Conservation (phyloP, 2,113 vertebrate species). For the Oxyruncus cristatus region DNA sequence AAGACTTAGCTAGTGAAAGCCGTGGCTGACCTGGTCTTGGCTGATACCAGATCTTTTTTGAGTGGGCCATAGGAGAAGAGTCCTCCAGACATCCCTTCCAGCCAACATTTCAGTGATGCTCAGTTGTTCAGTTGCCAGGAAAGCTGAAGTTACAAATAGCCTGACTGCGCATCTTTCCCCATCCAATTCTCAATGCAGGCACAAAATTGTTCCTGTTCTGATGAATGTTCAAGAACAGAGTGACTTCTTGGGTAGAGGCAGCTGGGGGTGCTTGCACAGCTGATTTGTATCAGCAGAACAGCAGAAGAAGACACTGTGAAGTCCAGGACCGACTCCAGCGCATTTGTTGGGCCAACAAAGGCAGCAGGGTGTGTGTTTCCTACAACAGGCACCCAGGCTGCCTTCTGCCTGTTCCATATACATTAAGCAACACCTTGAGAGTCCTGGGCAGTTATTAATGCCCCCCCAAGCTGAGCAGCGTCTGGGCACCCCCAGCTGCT, state of each 20-base stretch:
- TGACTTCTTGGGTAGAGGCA: background rate
- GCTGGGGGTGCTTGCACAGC: background rate
- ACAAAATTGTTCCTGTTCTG: background rate
- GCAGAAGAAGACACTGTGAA: background rate
- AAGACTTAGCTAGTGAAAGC: background rate
- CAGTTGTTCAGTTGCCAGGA: background rate
- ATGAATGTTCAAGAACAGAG: background rate
- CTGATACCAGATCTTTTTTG: background rate
- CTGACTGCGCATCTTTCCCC: background rate
- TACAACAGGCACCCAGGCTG: background rate
- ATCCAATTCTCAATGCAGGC: rapidly evolving
- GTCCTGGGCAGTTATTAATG: background rate
- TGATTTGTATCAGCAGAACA: background rate
- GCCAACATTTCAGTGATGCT: background rate
- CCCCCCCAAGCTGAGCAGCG: background rate
- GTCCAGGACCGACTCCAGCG: background rate
- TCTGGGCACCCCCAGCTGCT: background rate
- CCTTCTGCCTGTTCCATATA: background rate
- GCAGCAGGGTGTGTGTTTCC: background rate
- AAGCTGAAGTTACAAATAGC: background rate
- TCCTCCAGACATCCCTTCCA: background rate
- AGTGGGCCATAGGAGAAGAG: background rate
- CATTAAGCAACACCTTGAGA: background rate
- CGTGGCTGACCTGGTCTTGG: background rate
- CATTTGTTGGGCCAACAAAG: background rate